These are phyloP conservation scores for Cataglyphis rosenhaueri DNA, from an alignment of 2,888 invertebrate genomes.

Conservation along the genomic window DNA sequence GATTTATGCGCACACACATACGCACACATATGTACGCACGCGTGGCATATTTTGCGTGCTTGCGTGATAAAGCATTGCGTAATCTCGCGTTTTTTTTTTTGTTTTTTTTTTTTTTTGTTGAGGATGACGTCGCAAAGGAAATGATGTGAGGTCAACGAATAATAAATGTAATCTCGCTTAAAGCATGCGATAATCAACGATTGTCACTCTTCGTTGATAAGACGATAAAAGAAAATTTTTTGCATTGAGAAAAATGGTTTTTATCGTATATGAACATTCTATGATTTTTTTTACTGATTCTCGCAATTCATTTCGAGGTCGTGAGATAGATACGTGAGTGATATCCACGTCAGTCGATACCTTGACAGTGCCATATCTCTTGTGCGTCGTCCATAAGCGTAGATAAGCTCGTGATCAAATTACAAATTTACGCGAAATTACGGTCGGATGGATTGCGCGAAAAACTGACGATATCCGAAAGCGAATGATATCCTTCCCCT, in stretches of 20 bases:
- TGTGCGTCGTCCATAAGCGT: neutral
- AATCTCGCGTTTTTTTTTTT: constrained; percentile 1
- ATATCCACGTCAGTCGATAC: constrained; percentile 23
- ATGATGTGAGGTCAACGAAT: neutral
- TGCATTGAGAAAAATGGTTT: neutral
- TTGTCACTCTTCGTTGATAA: neutral
- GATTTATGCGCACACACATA: constrained; percentile 3
- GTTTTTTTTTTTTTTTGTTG: neutral
- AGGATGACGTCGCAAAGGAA: neutral
- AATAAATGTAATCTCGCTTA: neutral
- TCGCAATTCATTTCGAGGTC: neutral
- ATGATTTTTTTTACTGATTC: neutral
- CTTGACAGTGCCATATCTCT: constrained; percentile 27
- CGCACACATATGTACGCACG: neutral
- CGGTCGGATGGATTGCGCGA: constrained; percentile 11
- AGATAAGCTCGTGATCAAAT: constrained; percentile 30
- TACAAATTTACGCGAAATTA: constrained; percentile 33
- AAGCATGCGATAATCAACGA: neutral
- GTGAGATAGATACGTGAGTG: neutral
- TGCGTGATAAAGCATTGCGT: constrained; percentile 12
- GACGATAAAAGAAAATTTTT: too few relatives aligned
- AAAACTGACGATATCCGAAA: neutral
- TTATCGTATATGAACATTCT: neutral
- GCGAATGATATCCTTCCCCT: neutral
- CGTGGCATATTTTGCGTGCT: constrained; percentile 17